Base-by-base conservation (phyloP, 2,888 invertebrate genomes). In the Argynnis bischoffii region DNA sequence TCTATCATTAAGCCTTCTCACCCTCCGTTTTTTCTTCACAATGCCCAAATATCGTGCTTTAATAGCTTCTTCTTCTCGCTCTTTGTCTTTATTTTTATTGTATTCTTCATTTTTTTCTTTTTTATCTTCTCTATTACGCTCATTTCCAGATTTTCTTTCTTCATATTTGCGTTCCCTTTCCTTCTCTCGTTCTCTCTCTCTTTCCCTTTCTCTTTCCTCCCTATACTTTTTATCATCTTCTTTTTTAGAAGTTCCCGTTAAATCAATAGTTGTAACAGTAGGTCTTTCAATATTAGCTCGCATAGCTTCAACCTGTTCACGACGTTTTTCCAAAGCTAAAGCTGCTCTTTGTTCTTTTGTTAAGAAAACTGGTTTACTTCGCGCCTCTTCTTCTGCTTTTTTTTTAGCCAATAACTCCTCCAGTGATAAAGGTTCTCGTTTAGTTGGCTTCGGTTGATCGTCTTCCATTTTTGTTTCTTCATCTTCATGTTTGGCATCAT, bases 331-430 rank as follows among this genome's bases (percentile, higher is more conserved):
- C 16, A 99, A 79, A 0, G 99, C 99, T 79, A 98, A 95, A 0
- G 95, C 96, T 0, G 96, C 97, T 78, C 99, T 94, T 85, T 99
- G 98, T 85, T 99, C 99, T 93, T 99, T 99, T 0, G 98, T 97
- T 50, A 99, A 91, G 84, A 99, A 99, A 46, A 98, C 98, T 0
- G 99, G 99, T 93, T 99, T 99, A 77, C 98, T 97, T 63, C 97
- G 94, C 1, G 97, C 98, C 79, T 97, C 97, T 85, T 99, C 98
- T 82, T 99, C 99, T 0, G 98, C 98, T 82, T 99, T 99, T 83
- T 99, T 99, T 87, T 98, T 99, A 0, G 98, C 96, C 59, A 99
- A 90, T 53, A 99, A 87, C 84, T 99, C 99, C 85, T 99, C 99
- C 66, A 99, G 90, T 6, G 99, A 99, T 16, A 99, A 89, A 0